Evolutionary conservation across 1,140 invertebrate genomes (phyloP).

Genomic region (Macrosteles quadrilineatus): DNA sequence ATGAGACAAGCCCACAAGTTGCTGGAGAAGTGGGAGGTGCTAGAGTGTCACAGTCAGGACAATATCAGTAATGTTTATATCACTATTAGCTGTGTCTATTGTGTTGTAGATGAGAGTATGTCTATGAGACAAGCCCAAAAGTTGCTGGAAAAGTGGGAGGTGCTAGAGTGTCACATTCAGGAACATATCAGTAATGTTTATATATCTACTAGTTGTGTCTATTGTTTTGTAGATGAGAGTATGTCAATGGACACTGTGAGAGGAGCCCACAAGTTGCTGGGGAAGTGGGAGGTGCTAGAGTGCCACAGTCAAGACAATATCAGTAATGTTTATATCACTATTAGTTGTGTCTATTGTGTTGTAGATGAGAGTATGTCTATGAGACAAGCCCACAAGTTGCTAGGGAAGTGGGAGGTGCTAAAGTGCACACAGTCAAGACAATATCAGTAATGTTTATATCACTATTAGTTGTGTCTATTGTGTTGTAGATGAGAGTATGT

Average conservation of each 20-base stretch:
- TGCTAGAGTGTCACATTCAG: conserved; percentile 68
- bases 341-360: not conserved
- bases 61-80: no score
- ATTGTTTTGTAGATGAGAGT: conserved; percentile 66
- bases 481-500: conserved; percentile 73
- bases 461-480: conserved; percentile 44
- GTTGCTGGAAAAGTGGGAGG: no score
- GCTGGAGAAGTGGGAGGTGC: conserved; percentile 72
- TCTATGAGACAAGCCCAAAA: no score
- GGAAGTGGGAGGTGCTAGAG: conserved; percentile 75
- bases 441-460: conserved; percentile 58
- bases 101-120: no score
- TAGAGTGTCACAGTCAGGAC: conserved; percentile 68
- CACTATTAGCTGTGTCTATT: no score
- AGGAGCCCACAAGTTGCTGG: conserved; percentile 75
- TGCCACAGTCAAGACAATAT: conserved; percentile 61
- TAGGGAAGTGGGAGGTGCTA: conserved; percentile 74
- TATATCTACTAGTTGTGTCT: conserved; percentile 28
- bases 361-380: conserved; percentile 80
- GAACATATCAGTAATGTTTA: conserved; percentile 59
- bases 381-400: conserved; percentile 75
- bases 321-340: conserved; percentile 54
- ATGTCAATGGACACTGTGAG: conserved; percentile 76
- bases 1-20: conserved; percentile 79
- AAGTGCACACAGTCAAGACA: conserved; percentile 66